These are phyloP conservation scores for Telmatherina bonti DNA, from an alignment of 2,797 vertebrate species.

Conservation along the genomic window DNA sequence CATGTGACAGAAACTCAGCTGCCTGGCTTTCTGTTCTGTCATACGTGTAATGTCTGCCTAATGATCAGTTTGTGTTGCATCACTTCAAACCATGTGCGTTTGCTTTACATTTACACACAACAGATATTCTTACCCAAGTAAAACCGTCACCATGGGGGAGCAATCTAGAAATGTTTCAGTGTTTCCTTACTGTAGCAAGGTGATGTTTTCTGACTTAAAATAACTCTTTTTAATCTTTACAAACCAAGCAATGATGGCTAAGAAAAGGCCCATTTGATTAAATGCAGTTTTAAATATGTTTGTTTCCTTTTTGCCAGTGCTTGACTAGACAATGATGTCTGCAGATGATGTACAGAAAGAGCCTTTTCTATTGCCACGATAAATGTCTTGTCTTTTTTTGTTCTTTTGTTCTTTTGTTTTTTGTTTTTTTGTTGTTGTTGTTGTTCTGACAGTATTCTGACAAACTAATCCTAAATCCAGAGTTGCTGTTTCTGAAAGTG, in stretches of 20 bases:
- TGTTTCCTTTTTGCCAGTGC: no score
- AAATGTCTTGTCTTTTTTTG: no score
- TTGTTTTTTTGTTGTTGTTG: no score
- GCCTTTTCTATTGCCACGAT: slow-evolving; percentile 21
- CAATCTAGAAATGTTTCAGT: background rate
- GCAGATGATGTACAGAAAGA: slow-evolving; percentile 10
- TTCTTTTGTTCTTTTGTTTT: background rate
- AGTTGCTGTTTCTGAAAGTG: slow-evolving; percentile 13
- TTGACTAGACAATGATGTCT: slow-evolving; percentile 31
- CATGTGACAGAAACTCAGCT: slow-evolving; percentile 29
- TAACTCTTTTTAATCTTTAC: slow-evolving; percentile 9
- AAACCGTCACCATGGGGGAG: background rate
- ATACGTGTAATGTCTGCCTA: slow-evolving; percentile 7
- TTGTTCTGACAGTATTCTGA: slow-evolving; percentile 2
- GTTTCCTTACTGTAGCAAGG: slow-evolving; percentile 1
- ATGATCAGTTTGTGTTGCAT: slow-evolving; percentile 10
- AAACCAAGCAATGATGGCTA: slow-evolving; percentile 12
- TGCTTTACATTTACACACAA: background rate
- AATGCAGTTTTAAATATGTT: no score
- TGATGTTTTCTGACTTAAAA: slow-evolving; percentile 3
- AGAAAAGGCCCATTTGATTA: slow-evolving; percentile 16
- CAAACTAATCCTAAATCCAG: background rate
- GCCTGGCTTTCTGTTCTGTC: slow-evolving; percentile 4
- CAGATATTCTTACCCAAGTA: slow-evolving; percentile 6
- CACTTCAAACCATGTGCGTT: background rate